Conservation (phyloP, 1,140 invertebrate genomes). For the Aricia agestis region DNA sequence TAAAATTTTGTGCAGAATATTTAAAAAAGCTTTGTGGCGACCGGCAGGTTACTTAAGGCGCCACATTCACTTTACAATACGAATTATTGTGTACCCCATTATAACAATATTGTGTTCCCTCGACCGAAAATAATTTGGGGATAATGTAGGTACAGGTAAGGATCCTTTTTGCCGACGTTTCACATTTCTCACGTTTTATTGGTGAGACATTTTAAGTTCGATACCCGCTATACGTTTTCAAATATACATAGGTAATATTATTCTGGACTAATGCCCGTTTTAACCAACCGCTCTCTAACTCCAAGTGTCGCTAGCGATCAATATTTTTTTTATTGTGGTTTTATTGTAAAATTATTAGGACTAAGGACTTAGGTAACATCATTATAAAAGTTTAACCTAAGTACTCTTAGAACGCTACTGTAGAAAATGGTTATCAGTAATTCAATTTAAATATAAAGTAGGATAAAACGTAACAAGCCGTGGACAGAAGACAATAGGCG, state of each 20-base stretch:
- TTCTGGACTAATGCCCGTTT: background rate
- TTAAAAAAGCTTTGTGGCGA: too few species aligned
- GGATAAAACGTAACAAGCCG: background rate
- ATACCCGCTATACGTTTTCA: background rate
- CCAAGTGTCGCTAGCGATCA: too few species aligned
- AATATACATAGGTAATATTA: background rate
- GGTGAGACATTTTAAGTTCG: background rate
- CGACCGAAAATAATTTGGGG: background rate
- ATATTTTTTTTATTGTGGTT: too few species aligned
- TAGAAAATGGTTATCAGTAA: background rate
- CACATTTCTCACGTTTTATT: background rate
- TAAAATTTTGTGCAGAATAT: too few species aligned
- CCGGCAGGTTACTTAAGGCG: constrained; percentile 14
- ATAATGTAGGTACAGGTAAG: background rate
- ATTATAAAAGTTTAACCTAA: too few species aligned
- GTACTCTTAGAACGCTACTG: too few species aligned
- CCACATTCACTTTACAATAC: constrained; percentile 10
- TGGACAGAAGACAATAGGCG: constrained; percentile 12
- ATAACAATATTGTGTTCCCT: constrained; percentile 9
- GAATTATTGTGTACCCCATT: constrained; percentile 10
- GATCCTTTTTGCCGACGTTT: background rate
- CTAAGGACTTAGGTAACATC: too few species aligned
- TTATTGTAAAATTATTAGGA: too few species aligned
- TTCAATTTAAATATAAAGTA: background rate
- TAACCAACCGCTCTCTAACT: too few species aligned